phyloP scores from a whole-genome alignment of 2,888 invertebrate species.

The Hirtodrosophila trivittata region DNA sequence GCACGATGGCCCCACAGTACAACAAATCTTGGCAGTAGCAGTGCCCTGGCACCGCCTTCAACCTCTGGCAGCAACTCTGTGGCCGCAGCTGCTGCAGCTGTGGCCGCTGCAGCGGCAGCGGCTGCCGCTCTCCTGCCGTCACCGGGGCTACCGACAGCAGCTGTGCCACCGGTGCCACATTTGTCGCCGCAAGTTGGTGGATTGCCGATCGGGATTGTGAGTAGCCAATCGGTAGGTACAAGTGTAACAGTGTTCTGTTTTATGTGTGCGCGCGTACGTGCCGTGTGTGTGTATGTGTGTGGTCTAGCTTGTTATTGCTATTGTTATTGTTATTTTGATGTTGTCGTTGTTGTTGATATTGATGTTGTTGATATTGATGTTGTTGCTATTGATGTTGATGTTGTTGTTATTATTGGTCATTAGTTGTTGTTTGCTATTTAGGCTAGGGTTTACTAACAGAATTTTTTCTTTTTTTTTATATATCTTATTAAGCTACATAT shows the following conservation, averaged over 20 bases:
- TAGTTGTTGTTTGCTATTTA: slow-evolving; percentile 68
- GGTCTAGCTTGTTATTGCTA: slow-evolving; percentile 44
- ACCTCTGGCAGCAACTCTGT: slow-evolving; percentile 67
- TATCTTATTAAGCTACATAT: slow-evolving; percentile 26
- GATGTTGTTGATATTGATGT: slow-evolving; percentile 28
- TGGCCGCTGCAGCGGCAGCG: slow-evolving; percentile 60
- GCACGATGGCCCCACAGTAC: slow-evolving; percentile 86
- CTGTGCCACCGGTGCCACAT: slow-evolving; percentile 83
- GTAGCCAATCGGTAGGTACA: slow-evolving; percentile 85
- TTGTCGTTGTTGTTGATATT: too few species aligned
- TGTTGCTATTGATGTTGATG: slow-evolving; percentile 22
- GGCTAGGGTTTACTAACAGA: slow-evolving; percentile 67
- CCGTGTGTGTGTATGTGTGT: slow-evolving; percentile 40
- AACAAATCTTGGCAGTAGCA: slow-evolving; percentile 70
- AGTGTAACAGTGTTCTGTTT: slow-evolving; percentile 36
- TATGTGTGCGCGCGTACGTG: slow-evolving; percentile 51
- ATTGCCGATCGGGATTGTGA: slow-evolving; percentile 85
- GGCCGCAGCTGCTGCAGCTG: slow-evolving; percentile 62
- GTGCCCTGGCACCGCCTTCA: slow-evolving; percentile 75
- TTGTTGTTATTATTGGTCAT: slow-evolving; percentile 47
- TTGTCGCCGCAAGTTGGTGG: slow-evolving; percentile 84
- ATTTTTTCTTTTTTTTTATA: slow-evolving; percentile 23
- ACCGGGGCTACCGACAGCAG: slow-evolving; percentile 47
- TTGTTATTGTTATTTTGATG: slow-evolving; percentile 28
- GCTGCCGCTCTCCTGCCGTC: slow-evolving; percentile 57